These are phyloP conservation scores for Stenolophus ochropezus DNA, from an alignment of 2,888 invertebrate genomes.

Conservation along the genomic window DNA sequence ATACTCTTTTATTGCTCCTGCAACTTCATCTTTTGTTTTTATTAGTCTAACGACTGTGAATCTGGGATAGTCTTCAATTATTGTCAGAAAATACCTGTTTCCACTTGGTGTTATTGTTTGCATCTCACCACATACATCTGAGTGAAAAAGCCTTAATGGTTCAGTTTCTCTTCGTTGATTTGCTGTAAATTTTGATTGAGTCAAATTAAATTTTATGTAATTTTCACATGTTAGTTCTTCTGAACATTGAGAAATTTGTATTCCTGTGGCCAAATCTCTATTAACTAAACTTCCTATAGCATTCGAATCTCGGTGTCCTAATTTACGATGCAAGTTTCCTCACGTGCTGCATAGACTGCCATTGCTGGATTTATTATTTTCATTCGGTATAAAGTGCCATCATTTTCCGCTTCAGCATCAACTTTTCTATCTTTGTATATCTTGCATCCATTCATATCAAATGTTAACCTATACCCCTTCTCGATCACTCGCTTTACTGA, in stretches of 20 bases:
- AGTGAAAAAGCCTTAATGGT: conserved; percentile 64
- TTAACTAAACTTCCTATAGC: neutral
- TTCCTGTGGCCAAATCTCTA: conserved; percentile 4
- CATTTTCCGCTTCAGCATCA: neutral
- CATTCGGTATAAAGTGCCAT: neutral
- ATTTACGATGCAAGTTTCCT: neutral
- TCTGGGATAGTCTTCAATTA: conserved; percentile 65
- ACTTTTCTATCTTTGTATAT: neutral
- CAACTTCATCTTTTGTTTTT: neutral
- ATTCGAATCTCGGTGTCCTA: neutral
- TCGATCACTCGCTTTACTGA: neutral
- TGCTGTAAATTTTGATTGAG: conserved; percentile 63
- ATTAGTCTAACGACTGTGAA: neutral
- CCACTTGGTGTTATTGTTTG: conserved; percentile 63
- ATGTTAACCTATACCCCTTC: neutral
- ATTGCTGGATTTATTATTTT: neutral
- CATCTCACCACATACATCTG: conserved; percentile 67
- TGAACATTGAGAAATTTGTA: neutral
- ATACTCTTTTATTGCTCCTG: neutral
- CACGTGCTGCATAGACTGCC: neutral
- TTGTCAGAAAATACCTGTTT: conserved; percentile 65
- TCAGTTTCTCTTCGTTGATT: conserved; percentile 56
- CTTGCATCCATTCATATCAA: neutral
- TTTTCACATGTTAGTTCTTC: conserved; percentile 59
- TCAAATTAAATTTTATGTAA: conserved; percentile 65